phyloP scores from a whole-genome alignment of 2,888 invertebrate species.

The Caenorhabditis angaria region DNA sequence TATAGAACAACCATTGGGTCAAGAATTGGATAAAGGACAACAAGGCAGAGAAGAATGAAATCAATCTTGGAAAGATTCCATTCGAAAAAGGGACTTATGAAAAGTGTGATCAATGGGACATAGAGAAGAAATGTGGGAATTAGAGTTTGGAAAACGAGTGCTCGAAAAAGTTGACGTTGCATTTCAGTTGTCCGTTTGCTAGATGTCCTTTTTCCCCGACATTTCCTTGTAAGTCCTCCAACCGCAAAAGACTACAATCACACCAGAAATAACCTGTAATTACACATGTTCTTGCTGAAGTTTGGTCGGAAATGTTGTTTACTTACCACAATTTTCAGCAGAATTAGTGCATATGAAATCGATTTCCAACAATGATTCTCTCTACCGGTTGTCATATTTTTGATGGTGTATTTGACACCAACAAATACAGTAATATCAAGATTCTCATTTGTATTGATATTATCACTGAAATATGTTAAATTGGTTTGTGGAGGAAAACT shows the following conservation, averaged over 20 bases:
- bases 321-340: not conserved
- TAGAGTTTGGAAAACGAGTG: conserved; percentile 2
- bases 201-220: not conserved
- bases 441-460: not conserved
- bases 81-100: not conserved
- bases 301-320: not conserved
- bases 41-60: not conserved
- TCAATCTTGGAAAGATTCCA: not conserved
- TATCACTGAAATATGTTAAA: not conserved
- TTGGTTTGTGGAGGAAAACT: too few relatives aligned
- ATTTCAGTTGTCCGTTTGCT: not conserved
- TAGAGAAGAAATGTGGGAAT: not conserved
- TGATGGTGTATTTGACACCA: not conserved
- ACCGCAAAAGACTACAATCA: conserved; percentile 2
- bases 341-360: not conserved
- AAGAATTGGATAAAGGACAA: conserved; percentile 19
- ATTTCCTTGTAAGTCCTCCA: not conserved
- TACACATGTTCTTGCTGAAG: not conserved
- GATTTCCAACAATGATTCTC: not conserved
- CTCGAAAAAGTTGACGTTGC: conserved; percentile 9
- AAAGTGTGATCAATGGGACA: not conserved
- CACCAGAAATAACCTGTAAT: not conserved
- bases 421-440: not conserved
- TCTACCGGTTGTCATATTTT: too few relatives aligned
- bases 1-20: conserved; percentile 27